Evolutionary conservation across 2,888 invertebrate species (phyloP), one percentile per base, ranked within the genome.

Genomic region (Conchocele bisecta): DNA sequence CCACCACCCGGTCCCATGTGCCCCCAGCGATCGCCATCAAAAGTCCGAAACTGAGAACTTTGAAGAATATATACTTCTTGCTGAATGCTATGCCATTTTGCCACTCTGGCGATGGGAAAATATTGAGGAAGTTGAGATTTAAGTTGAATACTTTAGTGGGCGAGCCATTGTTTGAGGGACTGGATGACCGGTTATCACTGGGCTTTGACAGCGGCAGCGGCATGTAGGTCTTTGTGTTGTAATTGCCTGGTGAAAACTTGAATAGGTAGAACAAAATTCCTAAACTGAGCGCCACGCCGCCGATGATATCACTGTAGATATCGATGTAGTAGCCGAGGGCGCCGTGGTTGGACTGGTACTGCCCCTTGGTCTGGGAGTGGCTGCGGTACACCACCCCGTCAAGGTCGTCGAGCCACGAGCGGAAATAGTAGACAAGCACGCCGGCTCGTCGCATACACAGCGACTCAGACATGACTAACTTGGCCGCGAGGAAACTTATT

Each of bases 381-480:
- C 94, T 94, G 70, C 96, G 93, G 0, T 96, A 96, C 1, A 97
- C 95, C 86, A 96, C 95, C 0, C 97, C 97, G 86, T 97, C 97
- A 72, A 97, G 90, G 86, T 96, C 96, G 86, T 97, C 97, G 56
- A 97, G 90, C 92, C 96, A 96, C 79, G 95, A 95, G 79, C 97
- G 93, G 37, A 96, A 91, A 91, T 96, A 95, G 88, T 96, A 97
- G 29, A 96, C 89, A 1, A 95, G 90, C 0, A 96, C 94, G 0
- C 95, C 96, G 0, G 95, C 75, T 26, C 96, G 93, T 26, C 97
- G 92, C 20, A 94, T 93, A 2, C 94, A 93, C n/a, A 97, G 90
- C 82, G 93, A 94, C 86, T 95, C 95, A 57, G 94, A 94, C 1
- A 95, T 94, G 46, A 97, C 92, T 56, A 95, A 93, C 86, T 95